These are phyloP conservation scores for Gallinago solitaria DNA, from an alignment of 2,797 vertebrate species.

Conservation along the genomic window DNA sequence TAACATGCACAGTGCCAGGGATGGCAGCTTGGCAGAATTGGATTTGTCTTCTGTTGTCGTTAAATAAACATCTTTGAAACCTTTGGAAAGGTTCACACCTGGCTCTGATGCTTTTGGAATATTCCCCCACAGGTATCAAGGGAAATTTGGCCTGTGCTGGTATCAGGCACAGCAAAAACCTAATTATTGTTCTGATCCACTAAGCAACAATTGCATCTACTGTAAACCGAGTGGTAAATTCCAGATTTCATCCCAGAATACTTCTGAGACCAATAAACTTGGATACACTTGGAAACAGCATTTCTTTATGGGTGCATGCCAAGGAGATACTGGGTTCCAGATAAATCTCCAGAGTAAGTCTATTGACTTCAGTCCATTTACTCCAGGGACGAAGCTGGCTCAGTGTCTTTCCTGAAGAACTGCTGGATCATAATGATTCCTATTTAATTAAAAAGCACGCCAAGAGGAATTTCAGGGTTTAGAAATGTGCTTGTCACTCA, in stretches of 20 bases:
- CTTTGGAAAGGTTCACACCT: neutral
- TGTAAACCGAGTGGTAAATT: slow-evolving; percentile 38
- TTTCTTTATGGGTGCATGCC: neutral
- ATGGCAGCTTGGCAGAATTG: neutral
- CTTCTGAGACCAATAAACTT: slow-evolving; percentile 45
- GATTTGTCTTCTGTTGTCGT: neutral
- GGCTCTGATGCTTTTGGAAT: neutral
- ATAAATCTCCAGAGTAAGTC: neutral
- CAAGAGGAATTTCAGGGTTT: slow-evolving; percentile 45
- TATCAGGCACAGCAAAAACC: neutral
- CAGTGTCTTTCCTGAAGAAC: slow-evolving; percentile 47
- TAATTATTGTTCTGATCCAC: neutral
- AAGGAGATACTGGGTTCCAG: slow-evolving; percentile 38
- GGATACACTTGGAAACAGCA: slow-evolving; percentile 39
- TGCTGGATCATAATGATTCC: slow-evolving; percentile 6
- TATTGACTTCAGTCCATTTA: slow-evolving; percentile 19
- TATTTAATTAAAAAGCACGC: slow-evolving; percentile 19
- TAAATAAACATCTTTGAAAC: neutral
- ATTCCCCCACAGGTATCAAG: neutral
- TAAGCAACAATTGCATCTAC: slow-evolving; percentile 47
- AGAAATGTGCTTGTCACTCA: slow-evolving; percentile 37
- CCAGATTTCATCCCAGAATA: slow-evolving; percentile 39
- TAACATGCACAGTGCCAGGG: fast-evolving
- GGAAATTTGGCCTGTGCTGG: neutral
- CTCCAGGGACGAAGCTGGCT: slow-evolving; percentile 45